Conservation (phyloP, 2,113 vertebrate genomes). For the Oxyruncus cristatus region DNA sequence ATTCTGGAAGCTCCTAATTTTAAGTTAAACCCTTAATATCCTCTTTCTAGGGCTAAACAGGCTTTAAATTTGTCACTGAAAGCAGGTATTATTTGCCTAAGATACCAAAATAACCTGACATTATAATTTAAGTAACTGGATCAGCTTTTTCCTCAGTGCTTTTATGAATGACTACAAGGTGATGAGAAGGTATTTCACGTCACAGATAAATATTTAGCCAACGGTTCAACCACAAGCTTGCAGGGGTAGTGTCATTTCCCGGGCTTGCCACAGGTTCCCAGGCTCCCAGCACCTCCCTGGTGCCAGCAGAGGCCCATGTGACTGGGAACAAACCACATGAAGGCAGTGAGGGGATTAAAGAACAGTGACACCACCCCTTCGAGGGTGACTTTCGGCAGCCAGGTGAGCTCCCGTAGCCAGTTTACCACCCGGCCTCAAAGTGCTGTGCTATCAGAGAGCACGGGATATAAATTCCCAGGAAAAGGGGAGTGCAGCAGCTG, state of each 20-base stretch:
- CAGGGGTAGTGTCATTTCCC: not conserved
- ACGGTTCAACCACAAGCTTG: not conserved
- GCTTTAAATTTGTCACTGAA: not conserved
- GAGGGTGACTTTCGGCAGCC: not conserved
- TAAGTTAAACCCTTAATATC: not conserved
- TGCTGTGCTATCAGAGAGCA: not conserved
- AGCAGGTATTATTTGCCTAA: not conserved
- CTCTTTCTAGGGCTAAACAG: not conserved
- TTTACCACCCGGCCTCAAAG: not conserved
- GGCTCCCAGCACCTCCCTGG: not conserved
- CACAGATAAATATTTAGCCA: not conserved
- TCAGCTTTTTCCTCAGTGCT: not conserved
- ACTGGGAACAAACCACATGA: not conserved
- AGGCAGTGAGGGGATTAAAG: not conserved
- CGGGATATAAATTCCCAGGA: no score
- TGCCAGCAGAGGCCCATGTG: not conserved
- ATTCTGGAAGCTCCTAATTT: not conserved
- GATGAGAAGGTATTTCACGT: not conserved
- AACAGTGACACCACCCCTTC: not conserved
- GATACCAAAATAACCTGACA: not conserved
- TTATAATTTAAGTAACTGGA: not conserved
- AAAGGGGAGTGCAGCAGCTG: not conserved
- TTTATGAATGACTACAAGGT: not conserved
- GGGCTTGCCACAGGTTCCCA: not conserved
- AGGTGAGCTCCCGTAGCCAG: not conserved